Conservation (phyloP, 2,113 vertebrate genomes). For the Otis tarda region DNA sequence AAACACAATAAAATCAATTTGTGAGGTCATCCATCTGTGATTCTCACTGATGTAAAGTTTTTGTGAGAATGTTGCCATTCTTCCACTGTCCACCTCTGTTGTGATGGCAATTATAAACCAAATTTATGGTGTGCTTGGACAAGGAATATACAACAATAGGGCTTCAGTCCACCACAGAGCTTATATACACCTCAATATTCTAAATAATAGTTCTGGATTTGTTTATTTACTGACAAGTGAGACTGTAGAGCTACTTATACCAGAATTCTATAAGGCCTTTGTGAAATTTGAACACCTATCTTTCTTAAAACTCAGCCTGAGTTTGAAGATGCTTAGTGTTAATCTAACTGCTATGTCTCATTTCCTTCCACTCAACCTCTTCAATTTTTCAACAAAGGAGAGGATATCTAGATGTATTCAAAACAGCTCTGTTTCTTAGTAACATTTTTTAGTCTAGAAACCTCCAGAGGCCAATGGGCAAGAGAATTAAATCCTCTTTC, state of each 20-base stretch:
- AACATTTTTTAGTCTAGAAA: neutral
- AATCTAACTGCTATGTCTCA: neutral
- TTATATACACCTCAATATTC: neutral
- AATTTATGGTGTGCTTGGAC: neutral
- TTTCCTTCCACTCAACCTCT: neutral
- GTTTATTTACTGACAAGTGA: neutral
- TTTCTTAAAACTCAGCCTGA: neutral
- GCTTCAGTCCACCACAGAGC: neutral
- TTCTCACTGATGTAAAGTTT: neutral
- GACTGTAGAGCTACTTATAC: neutral
- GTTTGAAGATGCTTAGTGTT: neutral
- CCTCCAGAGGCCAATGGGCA: neutral
- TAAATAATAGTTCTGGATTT: neutral
- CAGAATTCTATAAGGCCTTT: neutral
- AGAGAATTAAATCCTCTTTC: neutral
- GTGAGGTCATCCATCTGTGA: neutral
- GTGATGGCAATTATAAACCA: neutral
- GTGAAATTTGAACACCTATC: neutral
- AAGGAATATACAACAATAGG: neutral
- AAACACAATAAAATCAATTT: constrained; percentile 36
- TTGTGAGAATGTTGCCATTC: neutral
- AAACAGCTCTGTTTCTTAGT: neutral
- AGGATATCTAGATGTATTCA: neutral
- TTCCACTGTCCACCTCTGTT: neutral
- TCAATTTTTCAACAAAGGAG: neutral